Evolutionary conservation across 2,113 vertebrate species (phyloP), one percentile per base, ranked within the genome.

Genomic region (Budorcas taxicolor): DNA sequence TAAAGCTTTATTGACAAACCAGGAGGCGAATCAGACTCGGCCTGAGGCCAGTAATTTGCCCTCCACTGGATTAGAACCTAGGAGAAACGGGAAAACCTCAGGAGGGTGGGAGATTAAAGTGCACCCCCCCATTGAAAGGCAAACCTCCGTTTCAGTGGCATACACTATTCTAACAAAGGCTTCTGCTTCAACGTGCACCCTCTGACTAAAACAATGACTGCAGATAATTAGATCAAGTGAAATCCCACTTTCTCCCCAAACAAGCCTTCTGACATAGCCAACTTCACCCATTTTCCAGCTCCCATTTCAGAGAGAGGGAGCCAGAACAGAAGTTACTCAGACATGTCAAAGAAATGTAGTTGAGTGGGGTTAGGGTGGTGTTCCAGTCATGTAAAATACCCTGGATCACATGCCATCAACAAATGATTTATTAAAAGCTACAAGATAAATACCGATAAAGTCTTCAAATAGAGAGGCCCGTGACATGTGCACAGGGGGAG

Each of bases 341-440:
- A 91, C 90, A 29, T 8, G 47, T 87, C 94, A 91, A 58, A 97
- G 96, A 83, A 45, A 95, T 50, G 19, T 3, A 21, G 80, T 31
- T 33, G 52, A 93, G 86, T n/a, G 74, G 57, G 80, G 74, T 52
- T 2, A 11, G 84, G 78, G 80, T 31, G 43, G 55, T 85, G 58
- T 40, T 96, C 93, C 16, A 19, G 25, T 83, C 91, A n/a, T 36
- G 29, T 93, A 76, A 98, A 96, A 96, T 29, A 55, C 9, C 40
- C 40, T 33, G 36, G 83, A 25, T 96, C 55, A 64, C 52, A 74
- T 1, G 3, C 90, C 82, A 81, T 31, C 87, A 91, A 88, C 95
- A 97, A 96, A 64, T 86, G 90, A 98, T 92, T 93, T 97, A 98
- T 97, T 97, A 96, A 98, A 97, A 76, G 82, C 21, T 71, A 60